These are phyloP conservation scores for Metallyticus violacea DNA, from an alignment of 2,888 invertebrate species.

Conservation along the genomic window DNA sequence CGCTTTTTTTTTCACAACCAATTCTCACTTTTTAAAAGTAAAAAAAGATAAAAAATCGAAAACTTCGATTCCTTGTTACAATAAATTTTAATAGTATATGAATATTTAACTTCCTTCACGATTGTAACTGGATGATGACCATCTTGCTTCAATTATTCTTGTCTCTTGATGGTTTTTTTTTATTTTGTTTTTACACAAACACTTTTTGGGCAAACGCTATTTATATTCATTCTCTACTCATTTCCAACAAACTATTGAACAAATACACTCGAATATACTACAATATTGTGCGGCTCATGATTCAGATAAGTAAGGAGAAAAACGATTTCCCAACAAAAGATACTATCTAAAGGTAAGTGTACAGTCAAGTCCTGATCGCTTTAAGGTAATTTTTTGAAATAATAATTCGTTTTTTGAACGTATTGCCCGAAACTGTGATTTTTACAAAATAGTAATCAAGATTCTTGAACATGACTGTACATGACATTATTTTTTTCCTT, in stretches of 20 bases:
- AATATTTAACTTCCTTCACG: neutral
- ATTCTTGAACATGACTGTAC: neutral
- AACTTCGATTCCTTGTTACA: conserved; percentile 1
- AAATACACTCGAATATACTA: conserved; percentile 27
- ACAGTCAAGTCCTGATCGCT: conserved; percentile 20
- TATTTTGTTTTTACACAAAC: conserved; percentile 1
- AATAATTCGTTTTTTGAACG: neutral
- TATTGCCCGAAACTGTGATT: neutral
- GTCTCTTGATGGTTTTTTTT: neutral
- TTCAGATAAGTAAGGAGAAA: conserved; percentile 20
- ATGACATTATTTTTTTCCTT: neutral
- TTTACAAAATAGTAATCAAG: neutral
- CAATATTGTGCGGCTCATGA: conserved; percentile 28
- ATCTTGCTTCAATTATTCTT: neutral
- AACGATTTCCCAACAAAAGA: neutral
- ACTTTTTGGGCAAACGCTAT: neutral
- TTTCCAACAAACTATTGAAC: conserved; percentile 28
- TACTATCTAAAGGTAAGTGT: conserved; percentile 16
- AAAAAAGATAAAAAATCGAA: conserved; percentile 19
- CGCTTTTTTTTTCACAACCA: conserved; percentile 28
- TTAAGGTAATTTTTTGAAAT: neutral
- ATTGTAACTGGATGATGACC: neutral
- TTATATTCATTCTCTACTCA: conserved; percentile 12
- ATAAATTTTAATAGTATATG: neutral
- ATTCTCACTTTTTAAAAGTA: conserved; percentile 29